Base-by-base conservation (phyloP, 1,140 invertebrate species). In the Magallana ariakensis region DNA sequence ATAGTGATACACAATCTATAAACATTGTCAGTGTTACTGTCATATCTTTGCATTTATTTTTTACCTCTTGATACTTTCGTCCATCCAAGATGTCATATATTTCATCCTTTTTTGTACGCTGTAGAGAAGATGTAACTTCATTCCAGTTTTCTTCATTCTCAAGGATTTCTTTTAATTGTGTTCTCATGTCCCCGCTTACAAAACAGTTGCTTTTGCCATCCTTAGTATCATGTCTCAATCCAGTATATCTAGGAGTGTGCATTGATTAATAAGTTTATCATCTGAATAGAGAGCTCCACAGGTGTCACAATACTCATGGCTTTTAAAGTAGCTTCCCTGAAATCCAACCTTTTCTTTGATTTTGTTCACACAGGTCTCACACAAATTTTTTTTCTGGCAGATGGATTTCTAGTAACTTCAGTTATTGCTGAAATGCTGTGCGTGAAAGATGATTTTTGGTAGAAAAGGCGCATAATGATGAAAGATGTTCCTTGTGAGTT, bases 161-260 rank as follows among this genome's bases (percentile, higher is more conserved):
- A 58, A 86, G 54, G 57, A 86, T 84, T 84, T 88, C 85, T 62
- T 84, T 88, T 7, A 86, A 75, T 86, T 88, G 87, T 26, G 58
- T 26, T 7, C 66, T 82, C 26, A 89, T 75, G 80, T 89, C 84
- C 54, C 86, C 85, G 16, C 66, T 82, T 19, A 89, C 88, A 83
- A 89, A 89, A 33, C 66, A 89, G 19, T 85, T 86, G 10, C n/a
- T 82, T 84, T 66, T 46, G 33, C 57, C 84, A 84, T 55, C 70
- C 54, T 60, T 88, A 80, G 19, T 84, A 56, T 60, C 83, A 53
- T 3, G 3, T 33, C 33, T 33, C 33, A 33, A 1, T 33, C 33
- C 33, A 33, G 33, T 33, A 33, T 3, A 33, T 33, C 33, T 33
- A 33, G 33, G 33, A 33, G 33, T 33, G 33, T 33, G 33, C 33